Percentiles rank a stretch among this genome's conserved stretches.
Conservation (phyloP, 2,797 vertebrate genomes). For the Dallia pectoralis region DNA sequence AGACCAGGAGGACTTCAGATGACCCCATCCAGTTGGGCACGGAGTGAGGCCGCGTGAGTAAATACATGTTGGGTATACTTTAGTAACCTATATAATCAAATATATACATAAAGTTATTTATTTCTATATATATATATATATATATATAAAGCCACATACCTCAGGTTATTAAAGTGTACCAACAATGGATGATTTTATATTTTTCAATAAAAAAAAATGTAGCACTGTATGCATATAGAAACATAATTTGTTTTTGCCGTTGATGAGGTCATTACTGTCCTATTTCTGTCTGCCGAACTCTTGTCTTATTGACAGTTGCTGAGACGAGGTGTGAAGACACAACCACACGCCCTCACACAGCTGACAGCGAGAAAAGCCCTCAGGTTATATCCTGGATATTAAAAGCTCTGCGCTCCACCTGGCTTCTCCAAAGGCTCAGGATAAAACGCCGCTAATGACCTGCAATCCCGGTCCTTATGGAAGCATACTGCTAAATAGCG, state of each 20-base stretch:
- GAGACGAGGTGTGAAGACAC: conserved; percentile 60
- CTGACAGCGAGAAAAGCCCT: conserved; percentile 48
- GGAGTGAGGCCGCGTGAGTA: not conserved
- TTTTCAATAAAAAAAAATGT: no score
- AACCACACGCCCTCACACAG: conserved; percentile 42
- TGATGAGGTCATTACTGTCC: conserved; percentile 40
- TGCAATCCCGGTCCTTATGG: conserved; percentile 37
- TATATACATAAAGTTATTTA: not conserved
- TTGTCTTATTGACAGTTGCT: conserved; percentile 44
- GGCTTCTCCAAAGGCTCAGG: conserved; percentile 60
- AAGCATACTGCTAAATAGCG: conserved; percentile 35
- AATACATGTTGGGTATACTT: not conserved
- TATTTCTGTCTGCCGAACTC: conserved; percentile 50
- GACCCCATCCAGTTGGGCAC: not conserved
- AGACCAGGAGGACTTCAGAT: conserved; percentile 18
- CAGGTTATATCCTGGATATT: conserved; percentile 45
- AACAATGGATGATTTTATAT: no score
- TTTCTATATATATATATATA: not conserved
- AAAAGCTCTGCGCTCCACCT: conserved; percentile 47
- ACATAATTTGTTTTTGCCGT: conserved; percentile 14
- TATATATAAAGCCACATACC: no score
- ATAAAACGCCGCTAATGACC: conserved; percentile 51
- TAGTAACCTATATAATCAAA: not conserved
- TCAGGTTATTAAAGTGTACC: no score
- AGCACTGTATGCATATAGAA: no score